Percentiles rank a stretch among this genome's conserved stretches.
Evolutionary conservation across 2,113 vertebrate species (phyloP).

Genomic region (Oncorhynchus masou): DNA sequence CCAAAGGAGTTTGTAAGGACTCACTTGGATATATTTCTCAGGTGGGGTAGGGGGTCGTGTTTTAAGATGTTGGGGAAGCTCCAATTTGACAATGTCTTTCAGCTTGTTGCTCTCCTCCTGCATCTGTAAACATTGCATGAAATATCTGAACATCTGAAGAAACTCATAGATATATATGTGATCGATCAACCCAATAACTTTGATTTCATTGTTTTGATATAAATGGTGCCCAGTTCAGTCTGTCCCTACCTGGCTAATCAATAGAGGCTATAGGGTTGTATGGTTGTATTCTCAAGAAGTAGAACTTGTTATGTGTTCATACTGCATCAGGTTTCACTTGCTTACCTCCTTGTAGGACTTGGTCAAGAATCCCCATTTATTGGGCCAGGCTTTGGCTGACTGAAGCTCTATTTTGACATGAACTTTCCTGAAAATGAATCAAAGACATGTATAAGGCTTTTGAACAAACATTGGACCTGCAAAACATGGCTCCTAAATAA

Average conservation of each 20-base stretch:
- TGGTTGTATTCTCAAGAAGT: too few relatives aligned
- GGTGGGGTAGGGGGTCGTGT: conserved; percentile 27
- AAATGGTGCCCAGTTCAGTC: too few relatives aligned
- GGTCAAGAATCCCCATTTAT: conserved; percentile 61
- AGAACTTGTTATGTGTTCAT: background rate
- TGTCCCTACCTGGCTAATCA: too few relatives aligned
- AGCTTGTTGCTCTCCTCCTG: conserved; percentile 43
- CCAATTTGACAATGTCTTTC: conserved; percentile 13
- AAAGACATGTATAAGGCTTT: background rate
- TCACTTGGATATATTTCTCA: conserved; percentile 44
- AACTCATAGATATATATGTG: too few relatives aligned
- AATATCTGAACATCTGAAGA: too few relatives aligned
- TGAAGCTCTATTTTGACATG: conserved; percentile 54
- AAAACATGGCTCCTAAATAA: too few relatives aligned
- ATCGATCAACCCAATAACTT: too few relatives aligned
- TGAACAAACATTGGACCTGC: too few relatives aligned
- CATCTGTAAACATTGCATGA: conserved; percentile 34
- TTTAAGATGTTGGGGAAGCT: conserved; percentile 24
- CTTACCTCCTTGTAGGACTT: conserved; percentile 60
- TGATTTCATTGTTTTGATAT: too few relatives aligned
- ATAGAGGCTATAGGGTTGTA: too few relatives aligned
- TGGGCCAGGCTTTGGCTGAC: conserved; percentile 56
- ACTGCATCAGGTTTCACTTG: background rate
- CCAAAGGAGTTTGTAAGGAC: too few relatives aligned
- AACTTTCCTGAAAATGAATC: conserved; percentile 51